Evolutionary conservation across 2,113 vertebrate species (phyloP), one percentile per base, ranked within the genome.

Genomic region (Pelecanus crispus): DNA sequence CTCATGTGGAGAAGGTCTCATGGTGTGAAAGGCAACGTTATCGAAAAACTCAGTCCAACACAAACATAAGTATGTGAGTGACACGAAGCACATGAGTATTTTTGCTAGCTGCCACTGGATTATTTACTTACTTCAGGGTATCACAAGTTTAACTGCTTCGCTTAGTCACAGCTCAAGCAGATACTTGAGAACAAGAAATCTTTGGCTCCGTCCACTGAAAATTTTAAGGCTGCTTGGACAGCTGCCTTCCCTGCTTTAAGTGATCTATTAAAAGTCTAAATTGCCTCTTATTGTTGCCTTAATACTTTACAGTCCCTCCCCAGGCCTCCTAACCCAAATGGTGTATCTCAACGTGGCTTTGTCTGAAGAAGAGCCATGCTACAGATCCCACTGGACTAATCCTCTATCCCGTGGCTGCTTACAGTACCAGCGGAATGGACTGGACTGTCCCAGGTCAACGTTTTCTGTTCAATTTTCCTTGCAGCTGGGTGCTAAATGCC

Each of bases 161-260:
- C 59, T 91, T 77, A 70, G 91, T 91, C 75, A 55, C 72, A 81
- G 82, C 53, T 90, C 72, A 88, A 81, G 80, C 56, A 81, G 82
- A 93, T 62, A 88, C 47, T 79, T 75, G 75, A 94, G 82, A 96
- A 93, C 26, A 88, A 88, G 65, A 84, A 94, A 92, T 81, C 68
- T 82, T 93, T 63, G 67, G 58, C 72, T 59, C 17, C 1, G 7
- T 71, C 36, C 66, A 86, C 63, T 3, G 36, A 34, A 93, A 44
- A 38, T 62, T 73, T 82, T 78, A 90, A 93, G 74, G 75, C 55
- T 92, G 75, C 82, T 93, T 88, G 72, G 80, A 86, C 63, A 92
- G 86, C 59, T 95, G 86, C 61, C 79, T 59, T 74, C 50, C 31
- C 75, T 74, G 55, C 52, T 59, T 78, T 74, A 86, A 92, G 68